A percentile compares a stretch with the other conserved stretches of the same genome.
These are phyloP conservation scores for Zelleria hepariella DNA, from an alignment of 2,888 invertebrate genomes.

Conservation along the genomic window DNA sequence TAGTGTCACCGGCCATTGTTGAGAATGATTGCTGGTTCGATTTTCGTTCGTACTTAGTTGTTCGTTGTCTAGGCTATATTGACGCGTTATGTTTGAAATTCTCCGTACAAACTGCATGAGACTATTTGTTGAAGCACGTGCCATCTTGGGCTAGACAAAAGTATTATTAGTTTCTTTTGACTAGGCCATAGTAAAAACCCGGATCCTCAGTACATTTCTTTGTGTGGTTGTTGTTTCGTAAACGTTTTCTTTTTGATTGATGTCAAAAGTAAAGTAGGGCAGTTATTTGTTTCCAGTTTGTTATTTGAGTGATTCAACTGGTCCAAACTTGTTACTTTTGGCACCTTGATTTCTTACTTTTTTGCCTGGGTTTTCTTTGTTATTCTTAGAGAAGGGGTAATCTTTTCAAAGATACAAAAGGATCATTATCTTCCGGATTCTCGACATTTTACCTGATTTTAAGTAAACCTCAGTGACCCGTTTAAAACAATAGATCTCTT, in stretches of 20 bases:
- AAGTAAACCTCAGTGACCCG: neutral
- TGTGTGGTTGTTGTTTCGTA: neutral
- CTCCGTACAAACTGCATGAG: neutral
- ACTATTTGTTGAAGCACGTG: neutral
- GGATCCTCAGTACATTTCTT: neutral
- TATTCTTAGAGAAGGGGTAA: too few relatives aligned
- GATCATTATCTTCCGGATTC: neutral
- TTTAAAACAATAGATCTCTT: neutral
- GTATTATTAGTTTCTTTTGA: neutral
- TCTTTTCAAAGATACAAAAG: too few relatives aligned
- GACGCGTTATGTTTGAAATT: neutral
- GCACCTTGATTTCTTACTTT: neutral
- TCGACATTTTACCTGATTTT: neutral
- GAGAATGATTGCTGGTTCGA: slow-evolving; percentile 35
- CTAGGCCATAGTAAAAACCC: neutral
- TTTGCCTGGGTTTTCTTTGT: neutral
- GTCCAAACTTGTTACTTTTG: neutral
- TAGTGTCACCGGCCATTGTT: slow-evolving; percentile 45
- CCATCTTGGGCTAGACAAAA: neutral
- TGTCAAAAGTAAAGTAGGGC: neutral
- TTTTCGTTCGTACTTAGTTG: slow-evolving; percentile 25
- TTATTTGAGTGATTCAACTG: neutral
- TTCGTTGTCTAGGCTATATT: neutral
- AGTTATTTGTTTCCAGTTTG: neutral
- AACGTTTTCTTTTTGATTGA: neutral